Evolutionary conservation across 2,113 vertebrate genomes (phyloP).

Genomic region (Syrmaticus mikado): DNA sequence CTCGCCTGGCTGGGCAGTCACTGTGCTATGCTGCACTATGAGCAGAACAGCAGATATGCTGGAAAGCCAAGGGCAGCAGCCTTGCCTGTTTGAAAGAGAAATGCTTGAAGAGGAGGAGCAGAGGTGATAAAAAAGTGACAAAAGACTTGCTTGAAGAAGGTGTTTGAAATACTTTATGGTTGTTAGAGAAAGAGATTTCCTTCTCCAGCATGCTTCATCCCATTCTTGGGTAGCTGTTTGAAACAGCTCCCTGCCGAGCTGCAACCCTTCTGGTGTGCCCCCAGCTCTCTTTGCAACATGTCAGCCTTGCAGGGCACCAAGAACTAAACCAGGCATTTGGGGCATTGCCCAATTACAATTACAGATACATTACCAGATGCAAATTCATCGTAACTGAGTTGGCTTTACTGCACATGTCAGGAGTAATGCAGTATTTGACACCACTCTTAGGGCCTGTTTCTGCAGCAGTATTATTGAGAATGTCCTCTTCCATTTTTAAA

Average conservation of each 20-base stretch:
- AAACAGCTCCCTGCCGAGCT: neutral
- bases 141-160: neutral
- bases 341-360: neutral
- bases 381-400: neutral
- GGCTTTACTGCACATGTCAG: neutral
- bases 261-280: neutral
- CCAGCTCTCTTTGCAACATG: neutral
- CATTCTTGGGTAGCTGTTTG: neutral
- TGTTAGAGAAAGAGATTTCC: neutral
- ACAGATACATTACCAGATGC: neutral
- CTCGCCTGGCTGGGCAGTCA: neutral
- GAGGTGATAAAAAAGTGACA: neutral
- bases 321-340: neutral
- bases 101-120: neutral
- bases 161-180: neutral
- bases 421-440: neutral
- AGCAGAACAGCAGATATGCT: neutral
- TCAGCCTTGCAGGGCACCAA: neutral
- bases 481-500: neutral
- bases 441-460: neutral
- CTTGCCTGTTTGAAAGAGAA: neutral
- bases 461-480: neutral
- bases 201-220: accelerated
- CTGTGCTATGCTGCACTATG: neutral
- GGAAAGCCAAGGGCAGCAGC: neutral